These are phyloP conservation scores for Cheilosia pagana DNA, from an alignment of 2,888 invertebrate species.

Conservation along the genomic window DNA sequence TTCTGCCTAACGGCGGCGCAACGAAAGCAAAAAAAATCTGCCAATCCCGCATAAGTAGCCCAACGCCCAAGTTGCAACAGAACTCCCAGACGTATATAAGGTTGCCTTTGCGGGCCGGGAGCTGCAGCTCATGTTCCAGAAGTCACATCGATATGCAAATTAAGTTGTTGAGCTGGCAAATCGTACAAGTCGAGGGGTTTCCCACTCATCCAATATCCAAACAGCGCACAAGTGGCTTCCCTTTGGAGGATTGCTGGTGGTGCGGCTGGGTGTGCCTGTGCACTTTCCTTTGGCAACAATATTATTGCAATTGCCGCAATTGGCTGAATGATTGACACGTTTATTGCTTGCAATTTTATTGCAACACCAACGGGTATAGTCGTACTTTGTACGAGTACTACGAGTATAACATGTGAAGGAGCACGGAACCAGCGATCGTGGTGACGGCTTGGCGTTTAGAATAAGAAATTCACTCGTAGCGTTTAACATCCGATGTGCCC, in stretches of 20 bases:
- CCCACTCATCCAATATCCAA: not conserved
- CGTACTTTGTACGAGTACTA: too few species aligned
- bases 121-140: constrained; percentile 12
- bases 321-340: constrained; percentile 74
- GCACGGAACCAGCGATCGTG: constrained; percentile 12
- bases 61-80: not conserved
- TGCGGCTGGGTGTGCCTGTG: constrained; percentile 55
- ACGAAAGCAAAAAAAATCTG: constrained; percentile 18
- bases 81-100: not conserved
- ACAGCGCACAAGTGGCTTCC: constrained; percentile 8
- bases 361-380: constrained; percentile 56
- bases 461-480: constrained; percentile 35
- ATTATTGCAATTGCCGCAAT: constrained; percentile 73
- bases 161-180: constrained; percentile 66
- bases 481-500: constrained; percentile 57
- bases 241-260: constrained; percentile 36
- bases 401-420: too few species aligned
- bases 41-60: constrained; percentile 31
- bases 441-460: constrained; percentile 29
- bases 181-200: constrained; percentile 6
- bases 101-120: constrained; percentile 5
- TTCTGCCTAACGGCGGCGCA: constrained; percentile 11
- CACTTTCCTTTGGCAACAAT: constrained; percentile 69
- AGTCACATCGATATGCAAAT: constrained; percentile 73
- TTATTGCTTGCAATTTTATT: constrained; percentile 72